phyloP scores from a whole-genome alignment of 2,113 vertebrate species.

The Callipepla californica region DNA sequence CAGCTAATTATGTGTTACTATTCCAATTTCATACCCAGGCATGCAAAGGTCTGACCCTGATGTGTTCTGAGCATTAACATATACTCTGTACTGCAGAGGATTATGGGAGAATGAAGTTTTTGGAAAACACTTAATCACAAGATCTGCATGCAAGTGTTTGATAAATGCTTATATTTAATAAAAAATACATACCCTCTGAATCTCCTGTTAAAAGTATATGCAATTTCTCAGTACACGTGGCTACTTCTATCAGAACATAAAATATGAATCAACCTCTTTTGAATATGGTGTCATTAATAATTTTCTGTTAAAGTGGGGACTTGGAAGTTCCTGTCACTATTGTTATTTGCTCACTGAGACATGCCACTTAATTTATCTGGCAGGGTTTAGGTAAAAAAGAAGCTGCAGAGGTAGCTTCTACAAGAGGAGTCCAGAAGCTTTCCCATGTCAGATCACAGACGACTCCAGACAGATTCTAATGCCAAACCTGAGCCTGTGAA shows the following conservation, averaged over 20 bases:
- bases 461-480: too few species aligned
- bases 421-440: background rate
- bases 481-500: background rate
- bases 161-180: background rate
- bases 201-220: background rate
- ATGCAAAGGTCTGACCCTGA: background rate
- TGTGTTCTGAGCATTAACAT: background rate
- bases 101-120: background rate
- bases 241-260: background rate
- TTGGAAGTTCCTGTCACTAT: background rate
- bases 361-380: background rate
- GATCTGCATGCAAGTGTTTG: background rate
- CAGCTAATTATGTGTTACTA: background rate
- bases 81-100: background rate
- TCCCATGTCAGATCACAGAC: background rate
- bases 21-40: background rate
- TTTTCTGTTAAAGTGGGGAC: background rate
- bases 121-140: background rate
- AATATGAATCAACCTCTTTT: background rate
- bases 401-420: background rate
- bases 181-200: background rate
- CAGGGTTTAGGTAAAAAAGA: background rate
- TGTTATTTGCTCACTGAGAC: background rate
- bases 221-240: rapidly evolving
- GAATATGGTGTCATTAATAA: background rate